phyloP scores from a whole-genome alignment of 2,797 vertebrate genomes.

The Muscicapa comitata region DNA sequence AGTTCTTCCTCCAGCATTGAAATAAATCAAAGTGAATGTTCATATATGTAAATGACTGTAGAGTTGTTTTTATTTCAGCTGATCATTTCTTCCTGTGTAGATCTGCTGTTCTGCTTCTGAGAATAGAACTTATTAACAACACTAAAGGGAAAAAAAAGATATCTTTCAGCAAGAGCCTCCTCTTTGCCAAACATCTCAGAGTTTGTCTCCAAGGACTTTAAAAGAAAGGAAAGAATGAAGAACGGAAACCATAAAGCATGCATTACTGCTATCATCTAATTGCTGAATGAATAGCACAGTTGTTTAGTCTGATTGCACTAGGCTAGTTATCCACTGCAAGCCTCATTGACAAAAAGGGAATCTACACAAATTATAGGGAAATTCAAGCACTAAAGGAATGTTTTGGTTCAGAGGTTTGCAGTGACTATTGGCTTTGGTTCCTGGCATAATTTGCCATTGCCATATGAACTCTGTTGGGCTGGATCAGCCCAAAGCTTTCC shows the following conservation, averaged over 20 bases:
- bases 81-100: slow-evolving; percentile 27
- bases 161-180: slow-evolving; percentile 70
- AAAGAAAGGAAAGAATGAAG: slow-evolving; percentile 76
- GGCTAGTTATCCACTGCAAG: slow-evolving; percentile 73
- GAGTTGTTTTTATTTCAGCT: slow-evolving; percentile 4
- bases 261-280: slow-evolving; percentile 76
- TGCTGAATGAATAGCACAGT: slow-evolving; percentile 77
- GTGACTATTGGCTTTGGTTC: slow-evolving; percentile 76
- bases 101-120: slow-evolving; percentile 64
- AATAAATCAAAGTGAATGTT: slow-evolving; percentile 23
- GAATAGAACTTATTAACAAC: slow-evolving; percentile 70
- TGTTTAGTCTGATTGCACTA: slow-evolving; percentile 78
- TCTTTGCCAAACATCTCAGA: slow-evolving; percentile 72
- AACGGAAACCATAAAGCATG: slow-evolving; percentile 79
- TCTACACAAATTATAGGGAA: slow-evolving; percentile 79
- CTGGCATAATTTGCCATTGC: slow-evolving; percentile 72
- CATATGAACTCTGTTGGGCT: slow-evolving; percentile 76
- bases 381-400: slow-evolving; percentile 77
- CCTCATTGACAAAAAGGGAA: slow-evolving; percentile 81
- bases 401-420: slow-evolving; percentile 80
- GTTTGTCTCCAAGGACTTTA: slow-evolving; percentile 74
- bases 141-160: slow-evolving; percentile 15
- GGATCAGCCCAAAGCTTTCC: slow-evolving; percentile 73
- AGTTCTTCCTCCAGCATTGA: not conserved
- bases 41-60: not conserved